Percentiles rank a stretch among this genome's conserved stretches.
phyloP scores from a whole-genome alignment of 2,888 invertebrate genomes.

The Clusia tigrina region DNA sequence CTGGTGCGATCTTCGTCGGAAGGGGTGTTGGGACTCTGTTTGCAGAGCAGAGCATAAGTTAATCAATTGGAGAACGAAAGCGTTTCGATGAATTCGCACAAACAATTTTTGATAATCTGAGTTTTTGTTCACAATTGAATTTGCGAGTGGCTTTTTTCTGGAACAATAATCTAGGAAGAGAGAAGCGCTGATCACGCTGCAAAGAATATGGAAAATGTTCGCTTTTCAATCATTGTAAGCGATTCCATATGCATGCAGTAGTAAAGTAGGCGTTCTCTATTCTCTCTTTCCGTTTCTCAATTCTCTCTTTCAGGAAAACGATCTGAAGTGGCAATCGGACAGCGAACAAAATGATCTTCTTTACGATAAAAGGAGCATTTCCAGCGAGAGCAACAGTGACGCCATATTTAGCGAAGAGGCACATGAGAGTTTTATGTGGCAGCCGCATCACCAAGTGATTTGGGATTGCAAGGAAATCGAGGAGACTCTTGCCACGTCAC shows the following conservation, averaged over 20 bases:
- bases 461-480: slow-evolving; percentile 61
- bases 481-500: slow-evolving; percentile 49
- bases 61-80: no score
- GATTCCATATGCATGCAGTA: slow-evolving; percentile 20
- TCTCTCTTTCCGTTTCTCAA: slow-evolving; percentile 28
- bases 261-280: slow-evolving; percentile 19
- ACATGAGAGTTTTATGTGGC: slow-evolving; percentile 55
- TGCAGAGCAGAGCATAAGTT: no score
- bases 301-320: slow-evolving; percentile 57
- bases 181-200: neutral
- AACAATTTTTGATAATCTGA: no score
- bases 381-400: slow-evolving; percentile 59
- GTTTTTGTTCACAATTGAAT: no score
- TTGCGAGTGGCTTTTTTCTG: neutral
- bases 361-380: slow-evolving; percentile 61
- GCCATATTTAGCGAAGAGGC: slow-evolving; percentile 58
- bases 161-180: neutral
- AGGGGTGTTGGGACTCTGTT: no score
- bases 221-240: slow-evolving; percentile 65
- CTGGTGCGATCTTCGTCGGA: no score
- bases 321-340: slow-evolving; percentile 60
- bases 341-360: slow-evolving; percentile 53
- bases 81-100: no score
- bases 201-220: slow-evolving; percentile 61
- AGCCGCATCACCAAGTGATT: slow-evolving; percentile 56